phyloP scores from a whole-genome alignment of 2,888 invertebrate genomes.

The Melanargia galathea region DNA sequence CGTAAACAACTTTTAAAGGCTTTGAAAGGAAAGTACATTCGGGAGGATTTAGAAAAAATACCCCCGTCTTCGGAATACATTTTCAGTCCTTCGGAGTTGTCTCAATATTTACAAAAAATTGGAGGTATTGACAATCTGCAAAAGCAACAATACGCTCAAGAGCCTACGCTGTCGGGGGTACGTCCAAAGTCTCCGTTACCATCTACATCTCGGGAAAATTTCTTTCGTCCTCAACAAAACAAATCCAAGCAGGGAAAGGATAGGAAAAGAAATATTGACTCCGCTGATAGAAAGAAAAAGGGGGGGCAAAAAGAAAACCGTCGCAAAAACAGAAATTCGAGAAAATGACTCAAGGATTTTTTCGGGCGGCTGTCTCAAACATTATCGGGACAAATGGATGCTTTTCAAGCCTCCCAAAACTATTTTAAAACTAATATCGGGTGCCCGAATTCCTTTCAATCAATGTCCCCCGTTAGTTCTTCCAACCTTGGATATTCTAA shows the following conservation, averaged over 20 bases:
- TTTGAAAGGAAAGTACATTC: background rate
- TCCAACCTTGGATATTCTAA: conserved; percentile 23
- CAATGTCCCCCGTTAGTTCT: conserved; percentile 25
- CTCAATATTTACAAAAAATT: conserved; percentile 6
- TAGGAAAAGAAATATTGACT: no score
- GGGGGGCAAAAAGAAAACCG: conserved; percentile 12
- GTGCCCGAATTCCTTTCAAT: conserved; percentile 30
- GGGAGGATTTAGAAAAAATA: conserved; percentile 6
- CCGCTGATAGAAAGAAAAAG: no score
- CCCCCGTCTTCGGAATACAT: conserved; percentile 8
- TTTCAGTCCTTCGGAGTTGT: background rate
- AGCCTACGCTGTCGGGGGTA: no score
- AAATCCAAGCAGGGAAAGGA: no score
- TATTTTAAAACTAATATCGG: no score
- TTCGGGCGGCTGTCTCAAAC: conserved; percentile 26
- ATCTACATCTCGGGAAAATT: no score
- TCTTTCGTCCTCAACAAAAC: no score
- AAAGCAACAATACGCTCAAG: background rate
- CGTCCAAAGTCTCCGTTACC: no score
- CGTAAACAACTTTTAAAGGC: background rate
- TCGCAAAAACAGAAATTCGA: conserved; percentile 22
- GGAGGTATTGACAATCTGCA: conserved; percentile 3
- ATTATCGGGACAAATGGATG: conserved; percentile 19
- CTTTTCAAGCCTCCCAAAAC: no score
- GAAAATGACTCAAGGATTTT: conserved; percentile 25